Evolutionary conservation across 2,888 invertebrate genomes (phyloP), one percentile per base, ranked within the genome.

Genomic region (Apotomis capreana): DNA sequence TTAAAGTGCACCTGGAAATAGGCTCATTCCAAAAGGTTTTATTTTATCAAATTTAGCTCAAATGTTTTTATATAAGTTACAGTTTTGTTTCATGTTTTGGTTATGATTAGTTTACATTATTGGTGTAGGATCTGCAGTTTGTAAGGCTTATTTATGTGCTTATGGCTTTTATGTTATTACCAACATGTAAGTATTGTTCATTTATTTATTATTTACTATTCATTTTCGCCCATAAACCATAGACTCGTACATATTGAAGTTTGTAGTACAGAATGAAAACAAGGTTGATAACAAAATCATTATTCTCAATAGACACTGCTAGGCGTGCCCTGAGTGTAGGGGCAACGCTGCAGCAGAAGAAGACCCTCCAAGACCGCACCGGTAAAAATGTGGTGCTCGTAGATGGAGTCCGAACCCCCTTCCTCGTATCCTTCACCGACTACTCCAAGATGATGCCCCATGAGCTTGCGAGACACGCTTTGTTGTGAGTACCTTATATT

Each of bases 371-470:
- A 3, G 95, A 95, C 80, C 94, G 94, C 80, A 95, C 94, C 0
- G 96, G 96, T 71, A 96, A 96, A 86, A 97, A 99, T 94, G 96
- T 99, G 79, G 99, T 99, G 26, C 95, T 98, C 71, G 97, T 99
- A n/a, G 99, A 99, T 90, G 99, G 98, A 68, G 98, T 99, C 44
- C 95, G 99, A 59, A 99, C 99, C 3, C 99, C 99, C 0, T 99
- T 99, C 92, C 94, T 99, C 59, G 89, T 96, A 76, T 98, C 99
- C 15, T 98, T 99, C 73, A 99, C 99, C 0, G 95, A 96, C 80
- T 99, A 99, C 87, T 95, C 97, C 74, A 97, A 97, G 86, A 93
- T 99, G 84, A 98, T 99, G 98, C 98, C 99, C 0, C 98, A 99
- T 87, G 99, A 99, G 87, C 94, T 99, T 71, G 98, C 98, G 15